Evolutionary conservation across 1,140 invertebrate species (phyloP).

Genomic region (Ceratoteleas bidentatus): DNA sequence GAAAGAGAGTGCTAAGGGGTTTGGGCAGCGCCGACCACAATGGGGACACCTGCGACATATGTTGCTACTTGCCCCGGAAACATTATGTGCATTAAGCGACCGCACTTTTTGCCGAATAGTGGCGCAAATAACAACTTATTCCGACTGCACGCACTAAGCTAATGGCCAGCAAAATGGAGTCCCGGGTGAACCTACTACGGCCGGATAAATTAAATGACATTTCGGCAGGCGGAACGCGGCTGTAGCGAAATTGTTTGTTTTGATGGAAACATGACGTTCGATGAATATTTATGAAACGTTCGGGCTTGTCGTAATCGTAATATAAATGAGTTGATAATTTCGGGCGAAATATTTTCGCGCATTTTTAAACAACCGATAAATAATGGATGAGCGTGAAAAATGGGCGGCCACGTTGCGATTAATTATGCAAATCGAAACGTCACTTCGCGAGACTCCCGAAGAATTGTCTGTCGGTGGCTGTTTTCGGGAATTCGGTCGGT

Average conservation of each 20-base stretch:
- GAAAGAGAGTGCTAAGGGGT: slow-evolving; percentile 46
- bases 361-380: no score
- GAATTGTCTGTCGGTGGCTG: no score
- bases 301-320: neutral
- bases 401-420: no score
- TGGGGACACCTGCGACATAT: slow-evolving; percentile 38
- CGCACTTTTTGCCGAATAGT: slow-evolving; percentile 37
- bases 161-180: slow-evolving; percentile 23
- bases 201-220: slow-evolving; percentile 10
- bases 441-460: no score
- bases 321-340: slow-evolving; percentile 1
- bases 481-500: no score
- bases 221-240: neutral
- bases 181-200: slow-evolving; percentile 14
- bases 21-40: slow-evolving; percentile 37
- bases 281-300: slow-evolving; percentile 15
- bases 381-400: no score
- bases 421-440: no score
- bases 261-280: neutral
- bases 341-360: neutral
- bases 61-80: slow-evolving; percentile 34
- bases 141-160: neutral
- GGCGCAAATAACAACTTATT: slow-evolving; percentile 31
- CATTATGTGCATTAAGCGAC: slow-evolving; percentile 47
- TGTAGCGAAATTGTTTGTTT: slow-evolving; percentile 5